These are phyloP conservation scores for Drosophila mimica DNA, from an alignment of 2,888 invertebrate species.

Conservation along the genomic window DNA sequence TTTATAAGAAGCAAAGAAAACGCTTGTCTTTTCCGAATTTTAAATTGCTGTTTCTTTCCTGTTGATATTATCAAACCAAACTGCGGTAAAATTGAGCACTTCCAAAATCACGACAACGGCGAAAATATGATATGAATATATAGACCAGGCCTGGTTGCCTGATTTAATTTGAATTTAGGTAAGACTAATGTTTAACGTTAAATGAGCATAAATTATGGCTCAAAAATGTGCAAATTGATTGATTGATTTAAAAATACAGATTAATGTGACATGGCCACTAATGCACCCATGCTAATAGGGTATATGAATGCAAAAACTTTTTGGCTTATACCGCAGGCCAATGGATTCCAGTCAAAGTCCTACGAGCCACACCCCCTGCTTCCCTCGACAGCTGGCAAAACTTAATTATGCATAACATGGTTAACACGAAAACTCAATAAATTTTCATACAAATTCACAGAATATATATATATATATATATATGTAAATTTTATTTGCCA, in stretches of 20 bases:
- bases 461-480: neutral
- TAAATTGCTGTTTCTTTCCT: no score
- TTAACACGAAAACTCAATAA: conserved; percentile 84
- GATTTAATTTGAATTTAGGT: neutral
- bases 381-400: conserved; percentile 62
- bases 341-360: conserved; percentile 36
- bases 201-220: conserved; percentile 7
- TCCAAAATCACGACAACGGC: no score
- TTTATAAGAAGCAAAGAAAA: no score
- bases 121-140: no score
- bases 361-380: neutral
- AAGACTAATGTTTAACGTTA: neutral
- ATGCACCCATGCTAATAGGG: conserved; percentile 14
- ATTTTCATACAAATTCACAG: conserved; percentile 81
- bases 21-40: no score
- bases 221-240: conserved; percentile 19
- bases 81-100: no score
- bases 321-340: conserved; percentile 50
- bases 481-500: conserved; percentile 78
- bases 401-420: conserved; percentile 82
- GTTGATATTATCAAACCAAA: no score
- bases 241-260: conserved; percentile 11
- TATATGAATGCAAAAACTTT: conserved; percentile 47
- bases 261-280: conserved; percentile 6
- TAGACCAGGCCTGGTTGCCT: neutral